A percentile compares a stretch with the other conserved stretches of the same genome.
Evolutionary conservation across 2,888 invertebrate genomes (phyloP).

Genomic region (Drosophila peninsularis): DNA sequence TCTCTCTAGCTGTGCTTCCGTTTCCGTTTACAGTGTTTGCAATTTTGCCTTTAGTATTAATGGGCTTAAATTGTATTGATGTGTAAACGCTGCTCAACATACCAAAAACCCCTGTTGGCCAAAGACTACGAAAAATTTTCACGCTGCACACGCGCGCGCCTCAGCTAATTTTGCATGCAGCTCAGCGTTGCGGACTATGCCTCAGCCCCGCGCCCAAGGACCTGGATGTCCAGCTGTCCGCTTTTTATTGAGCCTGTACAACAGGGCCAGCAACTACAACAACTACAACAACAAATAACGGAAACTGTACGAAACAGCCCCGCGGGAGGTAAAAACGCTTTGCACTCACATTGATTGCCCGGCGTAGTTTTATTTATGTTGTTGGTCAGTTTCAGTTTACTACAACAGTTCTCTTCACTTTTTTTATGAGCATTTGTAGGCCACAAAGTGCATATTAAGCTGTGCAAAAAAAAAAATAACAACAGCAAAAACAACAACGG

Average conservation of each 20-base stretch:
- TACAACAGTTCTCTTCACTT: slow-evolving; percentile 43
- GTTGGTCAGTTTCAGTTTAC: slow-evolving; percentile 62
- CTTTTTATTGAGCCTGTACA: slow-evolving; percentile 70
- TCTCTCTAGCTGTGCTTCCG: slow-evolving; percentile 66
- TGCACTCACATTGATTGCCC: slow-evolving; percentile 77
- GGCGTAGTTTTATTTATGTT: slow-evolving; percentile 76
- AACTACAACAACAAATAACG: slow-evolving; percentile 33
- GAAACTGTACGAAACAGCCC: slow-evolving; percentile 43
- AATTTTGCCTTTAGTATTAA: slow-evolving; percentile 76
- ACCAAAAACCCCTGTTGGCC: slow-evolving; percentile 45
- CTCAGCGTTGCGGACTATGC: slow-evolving; percentile 65
- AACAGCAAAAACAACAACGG: neutral
- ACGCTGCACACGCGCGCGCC: slow-evolving; percentile 73
- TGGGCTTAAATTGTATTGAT: slow-evolving; percentile 79
- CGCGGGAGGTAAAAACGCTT: slow-evolving; percentile 77
- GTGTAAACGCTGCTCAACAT: slow-evolving; percentile 59
- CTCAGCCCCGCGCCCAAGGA: slow-evolving; percentile 8
- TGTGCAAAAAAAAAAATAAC: slow-evolving; percentile 25
- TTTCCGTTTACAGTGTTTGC: slow-evolving; percentile 79
- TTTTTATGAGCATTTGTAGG: slow-evolving; percentile 71
- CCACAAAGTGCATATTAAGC: slow-evolving; percentile 77
- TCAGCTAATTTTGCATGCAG: slow-evolving; percentile 77
- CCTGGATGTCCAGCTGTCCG: slow-evolving; percentile 59
- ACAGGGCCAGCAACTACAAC: slow-evolving; percentile 38
- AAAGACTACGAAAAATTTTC: slow-evolving; percentile 72